Conservation (phyloP, 2,888 invertebrate genomes). For the Leptinotarsa juncta region DNA sequence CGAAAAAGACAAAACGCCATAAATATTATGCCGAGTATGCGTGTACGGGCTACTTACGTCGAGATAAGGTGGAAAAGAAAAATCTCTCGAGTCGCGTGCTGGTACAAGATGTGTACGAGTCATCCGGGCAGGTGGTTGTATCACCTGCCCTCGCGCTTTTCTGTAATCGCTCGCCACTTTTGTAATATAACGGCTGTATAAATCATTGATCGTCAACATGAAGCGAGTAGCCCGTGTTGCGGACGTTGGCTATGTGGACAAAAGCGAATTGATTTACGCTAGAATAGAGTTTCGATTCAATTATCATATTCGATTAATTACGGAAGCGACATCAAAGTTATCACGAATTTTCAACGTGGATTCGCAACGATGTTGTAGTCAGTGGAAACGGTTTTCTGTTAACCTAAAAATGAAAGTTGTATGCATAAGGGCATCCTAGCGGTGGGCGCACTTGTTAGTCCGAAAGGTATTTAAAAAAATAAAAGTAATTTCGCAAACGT, state of each 20-base stretch:
- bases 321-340: neutral
- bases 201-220: slow-evolving; percentile 21
- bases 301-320: neutral
- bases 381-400: no score
- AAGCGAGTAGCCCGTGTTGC: neutral
- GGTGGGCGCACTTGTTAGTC: no score
- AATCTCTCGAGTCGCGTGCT: slow-evolving; percentile 38
- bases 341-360: neutral
- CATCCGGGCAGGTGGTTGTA: slow-evolving; percentile 32
- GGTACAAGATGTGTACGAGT: slow-evolving; percentile 35
- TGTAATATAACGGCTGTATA: slow-evolving; percentile 22
- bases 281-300: neutral
- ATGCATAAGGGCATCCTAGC: no score
- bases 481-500: no score
- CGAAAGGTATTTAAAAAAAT: neutral
- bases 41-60: slow-evolving; percentile 11
- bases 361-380: no score
- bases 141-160: slow-evolving; percentile 35
- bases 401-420: no score
- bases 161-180: slow-evolving; percentile 25
- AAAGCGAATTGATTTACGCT: neutral
- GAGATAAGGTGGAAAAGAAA: slow-evolving; percentile 18
- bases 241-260: neutral
- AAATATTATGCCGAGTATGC: slow-evolving; percentile 1
- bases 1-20: slow-evolving; percentile 5